Evolutionary conservation across 1,140 invertebrate genomes (phyloP).

Genomic region (Saxidomus purpurata): DNA sequence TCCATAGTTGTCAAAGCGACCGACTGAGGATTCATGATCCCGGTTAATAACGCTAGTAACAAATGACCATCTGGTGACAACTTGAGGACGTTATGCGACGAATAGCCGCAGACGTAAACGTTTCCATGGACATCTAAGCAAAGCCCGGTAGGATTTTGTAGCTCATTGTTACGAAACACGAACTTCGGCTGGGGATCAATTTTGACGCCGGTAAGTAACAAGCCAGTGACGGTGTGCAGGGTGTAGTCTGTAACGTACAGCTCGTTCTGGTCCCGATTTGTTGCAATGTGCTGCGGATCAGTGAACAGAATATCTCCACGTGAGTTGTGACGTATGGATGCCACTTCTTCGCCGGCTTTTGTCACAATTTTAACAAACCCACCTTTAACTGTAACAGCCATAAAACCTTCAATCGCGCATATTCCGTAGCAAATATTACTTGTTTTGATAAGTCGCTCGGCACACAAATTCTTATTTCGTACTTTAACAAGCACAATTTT

Average conservation of each 20-base stretch:
- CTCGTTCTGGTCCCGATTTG: conserved; percentile 53
- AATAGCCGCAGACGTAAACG: conserved; percentile 54
- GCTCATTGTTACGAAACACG: conserved; percentile 57
- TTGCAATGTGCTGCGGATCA: conserved; percentile 57
- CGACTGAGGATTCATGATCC: conserved; percentile 58
- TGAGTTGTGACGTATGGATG: conserved; percentile 54
- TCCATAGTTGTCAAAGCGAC: conserved; percentile 48
- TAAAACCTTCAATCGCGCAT: conserved; percentile 47
- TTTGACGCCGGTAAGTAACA: conserved; percentile 33
- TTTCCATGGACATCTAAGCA: conserved; percentile 43
- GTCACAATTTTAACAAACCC: conserved; percentile 62
- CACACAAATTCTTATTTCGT: conserved; percentile 44
- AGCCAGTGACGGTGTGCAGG: conserved; percentile 45
- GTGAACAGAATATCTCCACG: conserved; percentile 53
- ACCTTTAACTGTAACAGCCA: conserved; percentile 61
- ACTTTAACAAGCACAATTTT: conserved; percentile 63
- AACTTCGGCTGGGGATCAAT: conserved; percentile 62
- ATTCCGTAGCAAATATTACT: conserved; percentile 65
- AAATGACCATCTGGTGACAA: conserved; percentile 41
- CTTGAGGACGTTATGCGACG: conserved; percentile 59
- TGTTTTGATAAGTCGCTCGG: conserved; percentile 59
- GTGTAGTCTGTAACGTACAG: conserved; percentile 61
- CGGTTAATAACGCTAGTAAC: conserved; percentile 35
- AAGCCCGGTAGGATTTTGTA: conserved; percentile 61
- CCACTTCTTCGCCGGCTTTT: conserved; percentile 62